Base-by-base conservation (phyloP, 1,140 invertebrate species). In the Amyelois transitella region DNA sequence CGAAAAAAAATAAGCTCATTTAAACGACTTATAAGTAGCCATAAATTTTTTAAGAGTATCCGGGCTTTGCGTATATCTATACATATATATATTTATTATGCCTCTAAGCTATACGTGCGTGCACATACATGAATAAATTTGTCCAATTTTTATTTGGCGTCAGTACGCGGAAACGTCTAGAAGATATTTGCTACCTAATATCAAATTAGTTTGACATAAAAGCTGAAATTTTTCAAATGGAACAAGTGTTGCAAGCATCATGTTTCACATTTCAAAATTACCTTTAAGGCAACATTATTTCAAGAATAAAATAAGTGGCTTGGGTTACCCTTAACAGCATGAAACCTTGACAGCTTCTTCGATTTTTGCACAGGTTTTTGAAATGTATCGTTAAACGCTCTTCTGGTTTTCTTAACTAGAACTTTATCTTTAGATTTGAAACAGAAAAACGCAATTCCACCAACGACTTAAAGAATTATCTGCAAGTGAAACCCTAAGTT, bases 151-250 rank as follows among this genome's bases (percentile, higher is more conserved):
- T 10, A 22, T 48, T n/a, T 21, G 45, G 45, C 45, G 45, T 19
- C 45, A 21, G n/a, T n/a, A 48, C 20, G 19, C 45, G 45, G 45
- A 48, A 48, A 48, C n/a, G 45, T 48, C 45, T 20, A 48, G 18
- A 21, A 48, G 45, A 19, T 21, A 48, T 48, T 48, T 45, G 19
- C 7, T 8, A 12, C 7, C 7, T 8, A 10, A 28, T 28, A 14
- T 12, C 32, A 14, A 38, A n/a, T 38, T 14, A 12, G 12, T 38
- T 28, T 28, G 8, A 14, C 12, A 38, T 12, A 12, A 38, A 38
- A 24, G 8, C 4, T 3, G 22, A 24, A 5, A 8, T 24, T n/a
- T n/a, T n/a, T n/a, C n/a, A n/a, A n/a, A n/a, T n/a, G n/a, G n/a
- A n/a, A 38, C 14, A 1, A 2, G 14, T 3, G 2, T 14, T 10